These are phyloP conservation scores for Python bivittatus DNA, from an alignment of 2,113 vertebrate species.

Conservation along the genomic window DNA sequence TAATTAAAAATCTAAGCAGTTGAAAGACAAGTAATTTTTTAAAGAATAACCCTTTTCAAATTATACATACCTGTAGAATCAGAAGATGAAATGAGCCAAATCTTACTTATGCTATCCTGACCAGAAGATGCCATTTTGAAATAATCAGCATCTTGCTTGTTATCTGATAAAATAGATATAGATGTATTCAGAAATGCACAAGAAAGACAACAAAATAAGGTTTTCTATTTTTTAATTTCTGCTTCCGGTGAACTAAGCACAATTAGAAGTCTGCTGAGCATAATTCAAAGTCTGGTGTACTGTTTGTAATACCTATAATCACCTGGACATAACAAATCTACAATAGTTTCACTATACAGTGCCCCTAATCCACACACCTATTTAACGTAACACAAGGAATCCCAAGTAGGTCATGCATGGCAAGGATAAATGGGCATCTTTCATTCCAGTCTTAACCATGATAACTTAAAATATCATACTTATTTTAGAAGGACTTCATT, in stretches of 20 bases:
- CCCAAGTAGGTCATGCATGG: not conserved
- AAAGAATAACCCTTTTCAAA: not conserved
- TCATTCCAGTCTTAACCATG: not conserved
- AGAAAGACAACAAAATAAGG: constrained; percentile 39
- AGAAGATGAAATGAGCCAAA: constrained; percentile 81
- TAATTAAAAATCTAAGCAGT: not conserved
- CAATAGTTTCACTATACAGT: not conserved
- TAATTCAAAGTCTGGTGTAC: not conserved
- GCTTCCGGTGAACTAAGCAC: not conserved
- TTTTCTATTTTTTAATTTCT: not conserved
- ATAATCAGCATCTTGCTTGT: constrained; percentile 59
- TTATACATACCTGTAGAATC: constrained; percentile 77
- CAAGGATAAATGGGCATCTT: not conserved
- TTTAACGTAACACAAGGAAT: not conserved
- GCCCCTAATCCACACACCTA: not conserved
- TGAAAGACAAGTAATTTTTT: not conserved
- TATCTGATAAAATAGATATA: constrained; percentile 66
- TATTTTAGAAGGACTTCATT: not conserved
- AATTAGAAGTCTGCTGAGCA: not conserved
- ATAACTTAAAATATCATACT: not conserved
- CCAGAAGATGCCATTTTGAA: constrained; percentile 88
- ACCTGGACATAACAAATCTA: not conserved
- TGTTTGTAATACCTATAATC: not conserved
- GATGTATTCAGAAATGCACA: constrained; percentile 26
- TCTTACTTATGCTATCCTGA: constrained; percentile 85